A percentile compares a stretch with the other conserved stretches of the same genome.
Conservation (phyloP, 1,140 invertebrate species). For the Lepidostoma basale region DNA sequence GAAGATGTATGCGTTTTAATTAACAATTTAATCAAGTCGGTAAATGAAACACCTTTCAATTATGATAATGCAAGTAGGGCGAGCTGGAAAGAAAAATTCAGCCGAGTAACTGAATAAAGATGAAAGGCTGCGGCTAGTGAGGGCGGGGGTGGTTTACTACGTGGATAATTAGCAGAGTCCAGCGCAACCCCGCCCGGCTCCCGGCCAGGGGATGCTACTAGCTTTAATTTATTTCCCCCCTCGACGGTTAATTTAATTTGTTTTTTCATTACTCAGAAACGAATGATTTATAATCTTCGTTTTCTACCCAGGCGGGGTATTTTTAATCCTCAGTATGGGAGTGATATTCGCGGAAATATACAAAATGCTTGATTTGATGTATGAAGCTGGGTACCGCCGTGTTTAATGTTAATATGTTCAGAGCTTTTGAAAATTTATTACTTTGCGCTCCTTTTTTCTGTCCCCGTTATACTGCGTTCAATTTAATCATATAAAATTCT, state of each 20-base stretch:
- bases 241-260: conserved; percentile 23
- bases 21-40: not conserved
- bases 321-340: not conserved
- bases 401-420: no score
- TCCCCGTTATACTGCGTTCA: no score
- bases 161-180: conserved; percentile 21
- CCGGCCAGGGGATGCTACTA: not conserved
- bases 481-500: no score
- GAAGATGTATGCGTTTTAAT: no score
- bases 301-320: not conserved
- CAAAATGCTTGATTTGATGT: not conserved
- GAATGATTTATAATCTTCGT: conserved; percentile 21
- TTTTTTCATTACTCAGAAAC: conserved; percentile 28
- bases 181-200: not conserved
- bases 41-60: conserved; percentile 11
- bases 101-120: not conserved
- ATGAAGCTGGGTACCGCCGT: no score
- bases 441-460: no score
- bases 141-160: conserved; percentile 4
- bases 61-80: conserved; percentile 1
- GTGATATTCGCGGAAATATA: not conserved
- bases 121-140: not conserved
- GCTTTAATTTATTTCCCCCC: conserved; percentile 12
- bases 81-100: conserved; percentile 9
- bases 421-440: no score